These are phyloP conservation scores for Tribolium freemani DNA, from an alignment of 2,888 invertebrate genomes.

Conservation along the genomic window DNA sequence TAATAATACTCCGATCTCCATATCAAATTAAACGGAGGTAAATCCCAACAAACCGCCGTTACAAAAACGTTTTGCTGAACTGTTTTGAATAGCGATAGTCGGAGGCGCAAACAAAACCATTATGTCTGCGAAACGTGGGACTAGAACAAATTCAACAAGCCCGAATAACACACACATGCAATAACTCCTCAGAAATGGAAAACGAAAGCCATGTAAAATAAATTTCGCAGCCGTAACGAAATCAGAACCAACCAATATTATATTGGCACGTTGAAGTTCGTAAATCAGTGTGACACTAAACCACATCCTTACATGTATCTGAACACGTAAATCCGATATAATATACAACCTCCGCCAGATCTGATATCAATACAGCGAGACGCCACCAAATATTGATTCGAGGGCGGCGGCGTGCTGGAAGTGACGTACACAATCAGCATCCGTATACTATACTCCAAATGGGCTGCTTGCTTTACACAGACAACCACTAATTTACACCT, in stretches of 20 bases:
- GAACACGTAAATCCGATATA: slow-evolving; percentile 65
- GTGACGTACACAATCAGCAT: slow-evolving; percentile 59
- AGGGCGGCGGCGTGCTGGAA: slow-evolving; percentile 52
- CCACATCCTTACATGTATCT: slow-evolving; percentile 62
- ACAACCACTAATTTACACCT: neutral
- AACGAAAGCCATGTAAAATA: slow-evolving; percentile 34
- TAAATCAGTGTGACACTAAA: slow-evolving; percentile 63
- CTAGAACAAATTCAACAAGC: slow-evolving; percentile 15
- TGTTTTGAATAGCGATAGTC: slow-evolving; percentile 18
- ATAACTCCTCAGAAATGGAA: slow-evolving; percentile 36
- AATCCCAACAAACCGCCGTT: neutral
- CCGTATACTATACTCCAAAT: slow-evolving; percentile 27
- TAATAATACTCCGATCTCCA: neutral
- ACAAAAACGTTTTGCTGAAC: slow-evolving; percentile 7
- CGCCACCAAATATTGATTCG: slow-evolving; percentile 62
- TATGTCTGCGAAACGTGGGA: slow-evolving; percentile 4
- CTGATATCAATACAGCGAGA: slow-evolving; percentile 62
- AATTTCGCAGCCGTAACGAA: slow-evolving; percentile 40
- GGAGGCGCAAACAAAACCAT: slow-evolving; percentile 21
- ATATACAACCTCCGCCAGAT: slow-evolving; percentile 63
- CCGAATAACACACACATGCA: slow-evolving; percentile 28
- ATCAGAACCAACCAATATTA: slow-evolving; percentile 38
- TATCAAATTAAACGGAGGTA: slow-evolving; percentile 6
- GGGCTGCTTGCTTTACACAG: neutral
- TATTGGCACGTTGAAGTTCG: slow-evolving; percentile 51